phyloP scores from a whole-genome alignment of 2,113 vertebrate genomes.

The Scartelaos histophorus region DNA sequence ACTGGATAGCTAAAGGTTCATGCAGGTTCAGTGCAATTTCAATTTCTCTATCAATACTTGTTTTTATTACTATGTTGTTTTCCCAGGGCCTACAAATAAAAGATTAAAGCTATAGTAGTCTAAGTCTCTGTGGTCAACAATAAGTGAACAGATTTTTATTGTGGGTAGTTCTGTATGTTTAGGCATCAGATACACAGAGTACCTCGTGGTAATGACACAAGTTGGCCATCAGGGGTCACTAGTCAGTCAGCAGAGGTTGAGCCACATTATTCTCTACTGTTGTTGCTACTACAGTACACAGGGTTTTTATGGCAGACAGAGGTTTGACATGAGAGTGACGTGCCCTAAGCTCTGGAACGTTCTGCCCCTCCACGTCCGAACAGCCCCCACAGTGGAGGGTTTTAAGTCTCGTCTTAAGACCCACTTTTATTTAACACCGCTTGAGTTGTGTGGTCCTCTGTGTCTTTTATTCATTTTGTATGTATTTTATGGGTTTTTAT shows the following conservation, averaged over 20 bases:
- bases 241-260: conserved; percentile 8
- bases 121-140: neutral
- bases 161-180: neutral
- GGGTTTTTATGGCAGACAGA: conserved; percentile 25
- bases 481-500: too few species aligned
- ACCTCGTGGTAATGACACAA: neutral
- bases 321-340: conserved; percentile 32
- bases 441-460: too few species aligned
- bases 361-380: too few species aligned
- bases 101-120: neutral
- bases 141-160: neutral
- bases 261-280: neutral
- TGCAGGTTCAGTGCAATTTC: too few species aligned
- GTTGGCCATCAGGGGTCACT: conserved; percentile 49
- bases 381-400: too few species aligned
- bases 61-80: neutral
- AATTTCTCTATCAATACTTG: too few species aligned
- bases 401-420: too few species aligned
- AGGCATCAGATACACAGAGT: neutral
- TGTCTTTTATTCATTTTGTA: too few species aligned
- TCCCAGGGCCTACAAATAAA: neutral
- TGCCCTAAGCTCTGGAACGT: too few species aligned
- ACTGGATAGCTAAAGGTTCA: too few species aligned
- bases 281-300: neutral
- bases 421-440: too few species aligned